Evolutionary conservation across 2,113 vertebrate genomes (phyloP), one percentile per base, ranked within the genome.

Genomic region (Sorex araneus): DNA sequence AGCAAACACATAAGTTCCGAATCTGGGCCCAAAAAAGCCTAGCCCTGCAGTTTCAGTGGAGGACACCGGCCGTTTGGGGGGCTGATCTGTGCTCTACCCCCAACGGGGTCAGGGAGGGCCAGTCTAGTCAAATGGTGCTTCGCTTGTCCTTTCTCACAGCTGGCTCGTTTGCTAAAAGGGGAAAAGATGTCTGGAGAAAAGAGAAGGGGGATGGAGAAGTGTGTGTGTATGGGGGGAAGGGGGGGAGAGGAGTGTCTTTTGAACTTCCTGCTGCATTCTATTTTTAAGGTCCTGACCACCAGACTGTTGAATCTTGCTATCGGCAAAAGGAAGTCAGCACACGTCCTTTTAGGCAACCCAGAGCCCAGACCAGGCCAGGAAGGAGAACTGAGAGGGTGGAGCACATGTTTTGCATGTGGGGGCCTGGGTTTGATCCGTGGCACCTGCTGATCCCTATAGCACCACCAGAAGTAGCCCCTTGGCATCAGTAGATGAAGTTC

Each of bases 221-320:
- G 6, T 60, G 57, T 60, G 57, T 60, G 57, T 60, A 19, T 23
- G 57, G 57, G 12, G 2, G 15, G 57, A 10, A 2, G 2, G 36
- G 18, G 19, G 57, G 10, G 2, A 15, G 57, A 10, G 2, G 2
- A n/a, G 18, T 16, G 57, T 79, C 77, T 86, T 63, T 77, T 73
- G 54, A 40, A 54, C 60, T 85, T 82, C 57, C 66, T 93, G 34
- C 57, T 93, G 36, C 34, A n/a, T 11, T 83, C 34, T 81, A n/a
- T 60, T 87, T 87, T 92, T 85, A 87, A 87, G 40, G 34, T 84
- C 50, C 77, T 85, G 18, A 90, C 3, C 80, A 54, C 57, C 71
- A 67, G 47, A 78, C 69, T 0, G 18, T 25, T 43, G 16, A 76
- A 27, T 84, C 89, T 77, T 80, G 50, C 63, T 71, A n/a, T 30